Base-by-base conservation (phyloP, 2,113 vertebrate genomes). In the Seriola dumerili region DNA sequence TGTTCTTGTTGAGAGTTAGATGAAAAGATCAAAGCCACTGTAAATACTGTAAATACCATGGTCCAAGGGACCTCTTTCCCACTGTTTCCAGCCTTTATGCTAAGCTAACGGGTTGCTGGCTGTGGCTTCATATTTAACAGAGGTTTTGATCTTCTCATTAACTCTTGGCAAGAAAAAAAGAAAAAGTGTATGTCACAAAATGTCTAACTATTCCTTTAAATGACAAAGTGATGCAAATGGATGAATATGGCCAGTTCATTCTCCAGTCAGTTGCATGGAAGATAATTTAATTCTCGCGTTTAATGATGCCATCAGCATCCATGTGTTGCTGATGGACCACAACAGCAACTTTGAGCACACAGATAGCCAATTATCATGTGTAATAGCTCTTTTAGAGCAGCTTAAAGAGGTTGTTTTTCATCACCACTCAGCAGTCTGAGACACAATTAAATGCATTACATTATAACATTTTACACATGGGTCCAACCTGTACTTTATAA, bases 401-500 rank as follows among this genome's bases (percentile, higher is more conserved):
- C 21, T 64, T 66, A 10, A 55, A 48, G 42, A 8, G 36, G 9
- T 46, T 57, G 5, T 52, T 72, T 77, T 48, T 21, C n/a, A 8
- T 46, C 46, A 46, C 32, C 19, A 16, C 17, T 74, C 34, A 44
- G 21, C 48, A 16, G n/a, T 44, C 5, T 42, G 5, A 29, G 11
- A 8, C 61, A 32, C 50, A 29, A 23, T 48, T 61, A 34, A 72
- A 57, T 29, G 19, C 16, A 55, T 23, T 32, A 32, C 21, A 10
- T 8, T 50, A 42, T 16, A 63, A 34, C 46, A 48, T 80, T 64
- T 58, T 17, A 69, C 58, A 54, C 25, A 29, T n/a, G 67, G 42
- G 3, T 69, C 1, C 5, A 42, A 44, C 57, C n/a, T 38, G 66
- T 59, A n/a, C 63, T 50, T 48, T 12, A 16, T 70, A 48, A 69